Conservation (phyloP, 2,113 vertebrate species). For the Tupaia tana region DNA sequence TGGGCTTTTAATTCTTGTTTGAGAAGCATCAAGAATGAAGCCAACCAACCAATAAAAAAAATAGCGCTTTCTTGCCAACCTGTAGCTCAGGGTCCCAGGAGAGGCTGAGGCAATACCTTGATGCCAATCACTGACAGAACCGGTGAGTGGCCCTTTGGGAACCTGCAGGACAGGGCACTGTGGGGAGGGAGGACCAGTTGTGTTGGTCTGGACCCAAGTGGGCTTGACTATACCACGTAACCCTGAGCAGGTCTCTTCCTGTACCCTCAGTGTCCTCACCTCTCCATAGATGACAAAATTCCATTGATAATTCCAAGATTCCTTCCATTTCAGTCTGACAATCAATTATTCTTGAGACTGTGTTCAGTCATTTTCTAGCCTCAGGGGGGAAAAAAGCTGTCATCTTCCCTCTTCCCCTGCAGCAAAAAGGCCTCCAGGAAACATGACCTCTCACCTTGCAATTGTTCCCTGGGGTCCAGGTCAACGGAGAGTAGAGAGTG, state of each 20-base stretch:
- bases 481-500: conserved; percentile 65
- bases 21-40: neutral
- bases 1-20: too few relatives aligned
- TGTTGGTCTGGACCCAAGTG: accelerated
- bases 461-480: conserved; percentile 57
- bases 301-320: too few relatives aligned
- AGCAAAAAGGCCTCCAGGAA: conserved; percentile 8
- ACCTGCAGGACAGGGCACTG: accelerated
- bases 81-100: neutral
- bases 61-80: neutral
- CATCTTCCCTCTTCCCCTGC: accelerated
- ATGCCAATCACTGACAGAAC: neutral
- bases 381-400: neutral
- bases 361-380: neutral
- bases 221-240: neutral
- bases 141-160: too few relatives aligned
- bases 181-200: neutral
- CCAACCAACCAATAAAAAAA: neutral
- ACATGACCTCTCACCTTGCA: conserved; percentile 55
- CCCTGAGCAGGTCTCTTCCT: neutral
- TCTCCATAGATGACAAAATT: neutral
- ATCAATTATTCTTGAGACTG: neutral
- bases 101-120: accelerated
- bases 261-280: neutral
- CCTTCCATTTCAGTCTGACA: neutral